Base-by-base conservation (phyloP, 2,797 vertebrate genomes). In the Dromococcyx pavoninus region DNA sequence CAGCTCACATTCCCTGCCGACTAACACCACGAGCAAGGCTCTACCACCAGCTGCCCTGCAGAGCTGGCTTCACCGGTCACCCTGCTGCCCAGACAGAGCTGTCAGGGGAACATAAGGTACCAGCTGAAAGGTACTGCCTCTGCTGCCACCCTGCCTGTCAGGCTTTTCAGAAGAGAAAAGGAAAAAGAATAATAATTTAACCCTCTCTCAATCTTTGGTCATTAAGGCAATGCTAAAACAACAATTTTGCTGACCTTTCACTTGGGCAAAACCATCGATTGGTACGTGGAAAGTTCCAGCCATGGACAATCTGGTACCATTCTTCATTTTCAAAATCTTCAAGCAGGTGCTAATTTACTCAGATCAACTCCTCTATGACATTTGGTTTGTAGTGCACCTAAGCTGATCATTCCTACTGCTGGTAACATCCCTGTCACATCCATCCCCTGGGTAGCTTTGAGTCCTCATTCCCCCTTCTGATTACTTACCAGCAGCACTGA, bases 61-160 rank as follows among this genome's bases (percentile, higher is more conserved):
- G 41, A 50, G 33, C 7, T 1, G 2, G 32, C 44, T 77, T 53
- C 17, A 27, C 15, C 0, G 0, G 7, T 60, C 76, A 69, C 2
- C 4, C 22, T 17, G 35, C 7, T 74, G 48, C 46, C 65, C 43
- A 61, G 25, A 72, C 23, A 22, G 5, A 77, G 41, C 78, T 76
- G 50, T 16, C 64, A 84, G n/a, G 44, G 24, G 7, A 76, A 61
- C 8, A 30, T 4, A 78, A 81, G 25, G 37, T 9, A 50, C 11
- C 46, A 66, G 28, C 11, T 7, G 2, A 65, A 86, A 80, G 16
- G 13, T 37, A 25, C 8, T 10, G 7, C 62, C 60, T 19, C 37
- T 60, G 53, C 51, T 74, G 53, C 25, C n/a, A 86, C 13, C 17
- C 41, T 48, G 24, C 41, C 37, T 27, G n/a, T 39, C 58, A 37